Evolutionary conservation across 2,888 invertebrate species (phyloP).

Genomic region (Hemicrepidius hirtus): DNA sequence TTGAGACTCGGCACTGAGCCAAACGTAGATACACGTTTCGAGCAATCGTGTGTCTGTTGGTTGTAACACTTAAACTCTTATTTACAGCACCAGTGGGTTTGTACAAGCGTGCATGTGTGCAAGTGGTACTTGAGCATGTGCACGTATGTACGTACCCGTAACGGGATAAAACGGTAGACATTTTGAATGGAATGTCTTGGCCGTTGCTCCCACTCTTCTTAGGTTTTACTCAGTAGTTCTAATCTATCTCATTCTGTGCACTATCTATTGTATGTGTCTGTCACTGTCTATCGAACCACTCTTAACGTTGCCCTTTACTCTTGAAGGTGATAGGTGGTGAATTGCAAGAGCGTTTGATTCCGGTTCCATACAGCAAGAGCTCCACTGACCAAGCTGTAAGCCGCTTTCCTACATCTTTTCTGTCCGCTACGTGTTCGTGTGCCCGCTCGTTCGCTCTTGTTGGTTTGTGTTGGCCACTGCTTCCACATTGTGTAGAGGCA

Average conservation of each 20-base stretch:
- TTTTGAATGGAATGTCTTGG: constrained; percentile 32
- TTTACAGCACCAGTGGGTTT: constrained; percentile 64
- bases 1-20: constrained; percentile 70
- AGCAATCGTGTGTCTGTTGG: constrained; percentile 72
- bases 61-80: constrained; percentile 63
- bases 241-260: constrained; percentile 72
- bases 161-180: constrained; percentile 37
- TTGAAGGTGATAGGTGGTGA: constrained; percentile 99
- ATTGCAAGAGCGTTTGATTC: constrained; percentile 99
- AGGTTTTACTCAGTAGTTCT: constrained; percentile 72
- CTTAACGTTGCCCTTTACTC: constrained; percentile 91
- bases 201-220: constrained; percentile 58
- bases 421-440: constrained; percentile 73
- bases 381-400: constrained; percentile 99
- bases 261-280: constrained; percentile 72
- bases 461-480: constrained; percentile 70
- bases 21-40: constrained; percentile 70
- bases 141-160: constrained; percentile 54
- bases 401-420: constrained; percentile 78
- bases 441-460: constrained; percentile 70
- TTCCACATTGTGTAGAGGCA: constrained; percentile 65
- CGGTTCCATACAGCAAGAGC: constrained; percentile 99
- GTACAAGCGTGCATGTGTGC: constrained; percentile 57
- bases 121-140: constrained; percentile 42
- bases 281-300: constrained; percentile 77